Evolutionary conservation across 2,888 invertebrate genomes (phyloP), one percentile per base, ranked within the genome.

Genomic region (Eupithecia centaureata): DNA sequence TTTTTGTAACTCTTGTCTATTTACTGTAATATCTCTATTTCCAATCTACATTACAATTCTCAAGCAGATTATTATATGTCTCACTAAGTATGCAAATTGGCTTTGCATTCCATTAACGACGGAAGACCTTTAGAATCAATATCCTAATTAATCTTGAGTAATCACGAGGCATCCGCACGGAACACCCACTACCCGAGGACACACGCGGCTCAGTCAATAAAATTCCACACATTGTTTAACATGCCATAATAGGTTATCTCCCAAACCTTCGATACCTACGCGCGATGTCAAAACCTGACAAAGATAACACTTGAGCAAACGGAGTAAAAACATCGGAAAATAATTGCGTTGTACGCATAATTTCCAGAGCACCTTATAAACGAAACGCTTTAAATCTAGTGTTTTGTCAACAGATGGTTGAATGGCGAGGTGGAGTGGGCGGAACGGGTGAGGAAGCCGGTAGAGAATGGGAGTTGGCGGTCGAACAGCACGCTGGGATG

Each of bases 371-470:
- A 38, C 38, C 42, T 60, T 64, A 65, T 64, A 65, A 69, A 67
- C 65, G 65, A 47, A 61, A 66, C 56, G 61, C 81, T 77, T 71
- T 81, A 71, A 77, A 71, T 67, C 54, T 30, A 0, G 54, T 56
- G n/a, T 2, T 10, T 67, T 70, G 70, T 70, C 62, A 65, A 70
- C 83, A 93, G 92, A 85, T 93, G 91, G 91, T 77, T 85, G 75
- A 93, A 93, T 72, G 93, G 92, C 61, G 90, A 92, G 68, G 76
- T 82, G 51, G 92, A 91, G 82, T 91, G 92, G 92, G 83, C 82
- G 72, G 90, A 90, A 58, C 85, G 90, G 64, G 85, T 87, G 7
- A 80, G 85, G 52, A 92, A 90, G 80, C 79, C 85, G 8, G 71
- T 83, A 10, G 90, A 91, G 70, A 90, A 87, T 77, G 90, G 89